These are phyloP conservation scores for Spodoptera picta DNA, from an alignment of 2,888 invertebrate genomes.

Conservation along the genomic window DNA sequence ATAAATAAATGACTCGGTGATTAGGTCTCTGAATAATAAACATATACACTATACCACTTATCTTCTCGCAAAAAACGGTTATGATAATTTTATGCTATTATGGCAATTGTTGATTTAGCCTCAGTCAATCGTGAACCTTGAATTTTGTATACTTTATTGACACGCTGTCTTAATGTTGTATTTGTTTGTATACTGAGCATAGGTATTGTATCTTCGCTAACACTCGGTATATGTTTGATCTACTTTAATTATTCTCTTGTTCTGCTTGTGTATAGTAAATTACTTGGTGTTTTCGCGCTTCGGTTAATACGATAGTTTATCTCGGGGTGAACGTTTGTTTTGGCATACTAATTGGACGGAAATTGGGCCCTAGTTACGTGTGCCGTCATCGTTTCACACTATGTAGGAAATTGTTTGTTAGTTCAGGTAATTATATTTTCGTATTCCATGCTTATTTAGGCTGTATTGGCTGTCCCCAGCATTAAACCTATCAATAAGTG, in stretches of 20 bases:
- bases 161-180: too few relatives aligned
- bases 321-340: slow-evolving; percentile 48
- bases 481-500: not conserved
- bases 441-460: not conserved
- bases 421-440: slow-evolving; percentile 32
- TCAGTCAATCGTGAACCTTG: too few relatives aligned
- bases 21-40: slow-evolving; percentile 14
- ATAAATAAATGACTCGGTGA: slow-evolving; percentile 28
- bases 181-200: not conserved
- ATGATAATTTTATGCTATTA: too few relatives aligned
- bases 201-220: slow-evolving; percentile 15
- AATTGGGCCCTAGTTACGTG: slow-evolving; percentile 42
- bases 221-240: slow-evolving; percentile 42
- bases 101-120: too few relatives aligned
- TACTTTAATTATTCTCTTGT: slow-evolving; percentile 54
- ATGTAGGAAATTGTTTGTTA: slow-evolving; percentile 37
- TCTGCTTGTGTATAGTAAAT: slow-evolving; percentile 46
- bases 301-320: slow-evolving; percentile 48
- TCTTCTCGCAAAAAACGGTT: too few relatives aligned
- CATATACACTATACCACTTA: too few relatives aligned
- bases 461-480: slow-evolving; percentile 1
- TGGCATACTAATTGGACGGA: slow-evolving; percentile 49
- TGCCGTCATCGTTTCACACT: slow-evolving; percentile 37
- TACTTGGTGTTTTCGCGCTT: slow-evolving; percentile 43
- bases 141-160: too few relatives aligned